Evolutionary conservation across 2,113 vertebrate genomes (phyloP).

Genomic region (Calidris pugnax): DNA sequence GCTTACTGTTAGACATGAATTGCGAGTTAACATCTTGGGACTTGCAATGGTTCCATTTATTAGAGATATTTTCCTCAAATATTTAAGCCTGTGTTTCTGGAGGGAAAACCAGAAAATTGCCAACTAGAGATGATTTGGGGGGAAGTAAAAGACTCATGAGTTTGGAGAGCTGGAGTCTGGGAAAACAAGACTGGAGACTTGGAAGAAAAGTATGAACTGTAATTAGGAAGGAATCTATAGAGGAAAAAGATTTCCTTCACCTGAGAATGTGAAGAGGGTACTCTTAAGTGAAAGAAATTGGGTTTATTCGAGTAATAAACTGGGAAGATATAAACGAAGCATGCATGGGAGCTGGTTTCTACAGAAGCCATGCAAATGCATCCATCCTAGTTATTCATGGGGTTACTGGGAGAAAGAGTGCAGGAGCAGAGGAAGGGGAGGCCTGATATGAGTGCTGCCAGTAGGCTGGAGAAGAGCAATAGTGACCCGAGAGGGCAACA

Average conservation of each 20-base stretch:
- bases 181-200: neutral
- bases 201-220: neutral
- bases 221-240: neutral
- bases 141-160: neutral
- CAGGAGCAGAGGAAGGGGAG: neutral
- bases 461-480: fast-evolving
- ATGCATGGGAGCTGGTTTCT: neutral
- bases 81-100: neutral
- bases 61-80: neutral
- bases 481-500: neutral
- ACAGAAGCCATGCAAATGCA: neutral
- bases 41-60: neutral
- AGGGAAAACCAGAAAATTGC: neutral
- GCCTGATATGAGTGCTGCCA: neutral
- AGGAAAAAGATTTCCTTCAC: neutral
- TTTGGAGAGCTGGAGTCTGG: neutral
- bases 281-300: neutral
- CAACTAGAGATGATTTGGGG: neutral
- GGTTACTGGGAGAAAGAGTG: neutral
- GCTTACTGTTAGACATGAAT: neutral
- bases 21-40: neutral
- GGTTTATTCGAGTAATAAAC: neutral
- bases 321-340: neutral
- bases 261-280: neutral
- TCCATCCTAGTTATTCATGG: neutral